These are phyloP conservation scores for Agonopterix alstromeriana DNA, from an alignment of 2,888 invertebrate species.

Conservation along the genomic window DNA sequence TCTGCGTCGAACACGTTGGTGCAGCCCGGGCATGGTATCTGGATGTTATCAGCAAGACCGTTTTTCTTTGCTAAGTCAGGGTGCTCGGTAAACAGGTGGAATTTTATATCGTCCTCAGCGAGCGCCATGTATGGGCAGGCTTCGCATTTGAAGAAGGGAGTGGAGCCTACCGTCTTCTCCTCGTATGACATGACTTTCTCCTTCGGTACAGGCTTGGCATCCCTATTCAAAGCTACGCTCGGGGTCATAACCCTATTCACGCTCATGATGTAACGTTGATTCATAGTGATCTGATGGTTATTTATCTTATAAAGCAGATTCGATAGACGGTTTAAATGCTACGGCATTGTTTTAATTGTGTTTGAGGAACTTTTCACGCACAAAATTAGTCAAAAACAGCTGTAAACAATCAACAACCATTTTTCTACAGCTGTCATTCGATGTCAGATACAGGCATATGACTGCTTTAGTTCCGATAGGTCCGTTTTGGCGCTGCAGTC, in stretches of 20 bases:
- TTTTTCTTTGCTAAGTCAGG: constrained; percentile 69
- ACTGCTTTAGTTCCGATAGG: too few relatives aligned
- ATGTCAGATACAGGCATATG: too few relatives aligned
- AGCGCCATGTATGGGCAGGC: constrained; percentile 74
- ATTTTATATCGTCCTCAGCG: constrained; percentile 70
- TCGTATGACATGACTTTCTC: constrained; percentile 68
- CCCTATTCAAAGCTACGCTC: constrained; percentile 16
- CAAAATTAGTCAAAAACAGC: too few relatives aligned
- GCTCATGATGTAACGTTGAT: constrained; percentile 39
- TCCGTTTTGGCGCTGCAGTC: too few relatives aligned
- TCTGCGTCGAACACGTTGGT: constrained; percentile 79
- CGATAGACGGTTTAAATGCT: too few relatives aligned
- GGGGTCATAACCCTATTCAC: constrained; percentile 28
- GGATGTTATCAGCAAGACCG: constrained; percentile 69
- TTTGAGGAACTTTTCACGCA: too few relatives aligned
- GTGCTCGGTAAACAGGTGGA: constrained; percentile 69
- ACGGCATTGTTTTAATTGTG: too few relatives aligned
- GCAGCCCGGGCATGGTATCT: constrained; percentile 82
- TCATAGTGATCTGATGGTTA: too few relatives aligned
- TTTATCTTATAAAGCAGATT: too few relatives aligned
- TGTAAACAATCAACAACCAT: too few relatives aligned
- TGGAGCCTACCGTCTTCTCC: constrained; percentile 67
- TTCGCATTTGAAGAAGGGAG: constrained; percentile 72
- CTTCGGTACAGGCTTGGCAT: constrained; percentile 35
- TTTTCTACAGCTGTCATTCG: too few relatives aligned